Evolutionary conservation across 2,113 vertebrate species (phyloP).

Genomic region (Prolemur simus): DNA sequence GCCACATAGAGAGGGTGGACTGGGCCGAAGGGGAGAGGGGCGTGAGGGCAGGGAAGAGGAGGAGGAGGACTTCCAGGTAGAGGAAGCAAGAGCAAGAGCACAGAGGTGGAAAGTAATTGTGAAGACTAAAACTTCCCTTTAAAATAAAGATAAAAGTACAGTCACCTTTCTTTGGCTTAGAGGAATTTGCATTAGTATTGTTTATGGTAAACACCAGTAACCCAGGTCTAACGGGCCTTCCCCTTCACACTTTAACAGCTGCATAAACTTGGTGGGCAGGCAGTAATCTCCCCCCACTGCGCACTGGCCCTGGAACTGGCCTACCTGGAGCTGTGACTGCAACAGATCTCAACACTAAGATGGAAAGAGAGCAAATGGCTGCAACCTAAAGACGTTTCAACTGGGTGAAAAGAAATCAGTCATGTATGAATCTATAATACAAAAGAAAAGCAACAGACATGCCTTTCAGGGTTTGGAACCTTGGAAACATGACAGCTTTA

Average conservation of each 20-base stretch:
- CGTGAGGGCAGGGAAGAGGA: neutral
- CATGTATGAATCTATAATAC: neutral
- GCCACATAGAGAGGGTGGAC: neutral
- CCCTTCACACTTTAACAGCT: neutral
- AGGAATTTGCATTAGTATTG: neutral
- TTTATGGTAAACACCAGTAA: neutral
- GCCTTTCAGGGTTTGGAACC: neutral
- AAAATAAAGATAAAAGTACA: too few species aligned
- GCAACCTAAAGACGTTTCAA: neutral
- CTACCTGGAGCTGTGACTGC: accelerated
- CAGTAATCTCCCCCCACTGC: neutral
- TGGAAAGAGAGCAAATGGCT: neutral
- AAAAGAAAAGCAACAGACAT: neutral
- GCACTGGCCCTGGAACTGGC: accelerated
- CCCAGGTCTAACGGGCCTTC: neutral
- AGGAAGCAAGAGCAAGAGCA: neutral
- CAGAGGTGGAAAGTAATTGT: neutral
- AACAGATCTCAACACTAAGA: neutral
- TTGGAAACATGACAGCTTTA: neutral
- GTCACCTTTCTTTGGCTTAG: neutral
- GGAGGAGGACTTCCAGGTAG: too few species aligned
- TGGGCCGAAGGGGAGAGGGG: neutral
- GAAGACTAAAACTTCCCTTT: neutral
- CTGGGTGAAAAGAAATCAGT: neutral
- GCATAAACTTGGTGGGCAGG: neutral